These are phyloP conservation scores for Trissolcus brochymenae DNA, from an alignment of 2,888 invertebrate genomes.

Conservation along the genomic window DNA sequence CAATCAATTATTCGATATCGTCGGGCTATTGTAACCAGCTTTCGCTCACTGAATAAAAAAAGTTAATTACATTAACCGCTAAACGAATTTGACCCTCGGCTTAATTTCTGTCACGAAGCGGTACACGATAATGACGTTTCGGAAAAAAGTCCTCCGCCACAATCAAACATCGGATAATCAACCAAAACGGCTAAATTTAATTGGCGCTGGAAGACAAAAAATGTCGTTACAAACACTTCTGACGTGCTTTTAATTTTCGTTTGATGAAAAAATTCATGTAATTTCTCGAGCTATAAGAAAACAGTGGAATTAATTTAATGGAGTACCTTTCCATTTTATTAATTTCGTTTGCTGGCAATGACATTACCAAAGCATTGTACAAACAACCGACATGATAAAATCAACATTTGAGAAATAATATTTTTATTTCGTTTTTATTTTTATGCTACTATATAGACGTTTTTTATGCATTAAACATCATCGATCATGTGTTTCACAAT, in stretches of 20 bases:
- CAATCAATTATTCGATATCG: no score
- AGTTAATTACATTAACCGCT: slow-evolving; percentile 18
- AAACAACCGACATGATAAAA: slow-evolving; percentile 28
- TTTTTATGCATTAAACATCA: slow-evolving; percentile 22
- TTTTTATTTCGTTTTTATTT: slow-evolving; percentile 37
- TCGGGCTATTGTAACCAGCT: no score
- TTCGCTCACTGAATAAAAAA: not conserved
- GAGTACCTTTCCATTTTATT: slow-evolving; percentile 35
- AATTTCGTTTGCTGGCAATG: slow-evolving; percentile 19
- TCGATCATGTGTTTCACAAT: slow-evolving; percentile 7
- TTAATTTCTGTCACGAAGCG: slow-evolving; percentile 13
- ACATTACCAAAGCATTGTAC: slow-evolving; percentile 12
- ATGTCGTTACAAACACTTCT: slow-evolving; percentile 8
- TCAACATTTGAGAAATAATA: slow-evolving; percentile 34
- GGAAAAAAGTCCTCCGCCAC: slow-evolving; percentile 8
- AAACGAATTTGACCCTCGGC: slow-evolving; percentile 7
- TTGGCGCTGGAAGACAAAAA: slow-evolving; percentile 13
- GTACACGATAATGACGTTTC: slow-evolving; percentile 4
- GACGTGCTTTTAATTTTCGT: slow-evolving; percentile 27
- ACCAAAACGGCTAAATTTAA: slow-evolving; percentile 8
- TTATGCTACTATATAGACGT: not conserved
- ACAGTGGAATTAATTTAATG: slow-evolving; percentile 30
- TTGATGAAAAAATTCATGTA: slow-evolving; percentile 15
- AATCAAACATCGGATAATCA: slow-evolving; percentile 13
- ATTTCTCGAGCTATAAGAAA: slow-evolving; percentile 16